Percentiles rank a stretch among this genome's conserved stretches.
Conservation (phyloP, 2,113 vertebrate species). For the Marcusenius ussheri region DNA sequence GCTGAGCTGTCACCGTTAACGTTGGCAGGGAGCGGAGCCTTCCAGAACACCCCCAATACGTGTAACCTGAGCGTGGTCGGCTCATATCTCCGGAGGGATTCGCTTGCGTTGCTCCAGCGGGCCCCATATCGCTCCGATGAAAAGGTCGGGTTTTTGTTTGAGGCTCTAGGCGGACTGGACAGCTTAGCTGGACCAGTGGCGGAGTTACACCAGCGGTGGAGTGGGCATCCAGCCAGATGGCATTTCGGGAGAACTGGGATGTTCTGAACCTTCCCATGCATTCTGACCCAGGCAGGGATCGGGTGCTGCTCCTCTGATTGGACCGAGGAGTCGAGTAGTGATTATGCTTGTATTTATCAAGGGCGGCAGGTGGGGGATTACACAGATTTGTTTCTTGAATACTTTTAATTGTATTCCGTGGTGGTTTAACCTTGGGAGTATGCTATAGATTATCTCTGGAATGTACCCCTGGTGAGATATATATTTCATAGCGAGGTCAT, state of each 20-base stretch:
- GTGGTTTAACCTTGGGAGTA: constrained; percentile 2
- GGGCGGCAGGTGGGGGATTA: not conserved
- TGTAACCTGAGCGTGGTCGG: not conserved
- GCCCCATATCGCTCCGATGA: not conserved
- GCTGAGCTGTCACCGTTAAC: constrained; percentile 30
- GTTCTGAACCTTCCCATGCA: not conserved
- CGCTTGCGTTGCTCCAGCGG: not conserved
- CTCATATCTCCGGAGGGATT: not conserved
- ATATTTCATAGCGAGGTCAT: constrained; percentile 11
- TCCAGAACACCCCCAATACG: constrained; percentile 31
- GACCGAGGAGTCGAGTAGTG: not conserved
- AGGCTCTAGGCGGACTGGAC: not conserved
- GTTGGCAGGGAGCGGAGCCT: constrained; percentile 31
- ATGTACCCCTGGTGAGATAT: not conserved
- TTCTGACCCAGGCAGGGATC: not conserved
- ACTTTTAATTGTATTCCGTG: not conserved
- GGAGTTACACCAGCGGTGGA: not conserved
- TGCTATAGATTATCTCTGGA: constrained; percentile 4
- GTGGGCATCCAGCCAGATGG: not conserved
- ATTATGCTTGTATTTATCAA: not conserved
- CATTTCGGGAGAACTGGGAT: not conserved
- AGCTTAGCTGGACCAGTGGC: not conserved
- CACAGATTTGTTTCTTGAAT: not conserved
- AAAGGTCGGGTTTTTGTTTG: not conserved
- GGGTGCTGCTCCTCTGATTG: not conserved